Base-by-base conservation (phyloP, 2,888 invertebrate genomes). In the Drepanosiphum platanoidis region DNA sequence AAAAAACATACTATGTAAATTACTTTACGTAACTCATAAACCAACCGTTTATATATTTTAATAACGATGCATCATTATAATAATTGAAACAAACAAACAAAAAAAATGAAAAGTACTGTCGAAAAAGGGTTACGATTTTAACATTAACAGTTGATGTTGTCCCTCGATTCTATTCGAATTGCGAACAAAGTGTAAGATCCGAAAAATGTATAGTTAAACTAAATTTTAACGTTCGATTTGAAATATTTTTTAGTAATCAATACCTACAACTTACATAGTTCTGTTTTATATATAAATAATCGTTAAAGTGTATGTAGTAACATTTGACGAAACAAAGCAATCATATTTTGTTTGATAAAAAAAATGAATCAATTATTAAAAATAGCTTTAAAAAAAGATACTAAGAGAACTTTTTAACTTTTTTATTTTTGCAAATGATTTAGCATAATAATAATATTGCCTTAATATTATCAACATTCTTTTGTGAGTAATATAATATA, bases 1-100 rank as follows among this genome's bases (percentile, higher is more conserved):
- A 78, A 61, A n/a, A 78, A 77, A 66, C 32, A 46, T 42, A 66
- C 42, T 66, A 66, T 79, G 42, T 66, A 79, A 66, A 79, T 79
- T 79, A 78, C 66, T 79, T n/a, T 66, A 42, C 32, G 42, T 46
- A 80, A 68, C 27, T 80, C 68, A 68, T 68, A 80, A 68, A 80
- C 79, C 46, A 27, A 13, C 68, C 34, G 46, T 80, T 80, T 68
- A 68, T 52, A 80, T 80, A 68, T 68, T 79, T 68, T 52, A 80
- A 80, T 68, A 80, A 68, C 52, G 34, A 52, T 22, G 27, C 32
- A 34, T 46, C 79, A 9, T 80, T 68, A 64, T 22, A 72, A 72
- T 42, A 36, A 72, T 42, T 30, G 72, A 72, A 72, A 72, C 42
- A 18, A 42, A 72, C 42, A 32, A 52, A 30, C 9, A 46, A 22